A percentile compares a stretch with the other conserved stretches of the same genome.
These are phyloP conservation scores for Drosophila multiciliata DNA, from an alignment of 2,888 invertebrate genomes.

Conservation along the genomic window DNA sequence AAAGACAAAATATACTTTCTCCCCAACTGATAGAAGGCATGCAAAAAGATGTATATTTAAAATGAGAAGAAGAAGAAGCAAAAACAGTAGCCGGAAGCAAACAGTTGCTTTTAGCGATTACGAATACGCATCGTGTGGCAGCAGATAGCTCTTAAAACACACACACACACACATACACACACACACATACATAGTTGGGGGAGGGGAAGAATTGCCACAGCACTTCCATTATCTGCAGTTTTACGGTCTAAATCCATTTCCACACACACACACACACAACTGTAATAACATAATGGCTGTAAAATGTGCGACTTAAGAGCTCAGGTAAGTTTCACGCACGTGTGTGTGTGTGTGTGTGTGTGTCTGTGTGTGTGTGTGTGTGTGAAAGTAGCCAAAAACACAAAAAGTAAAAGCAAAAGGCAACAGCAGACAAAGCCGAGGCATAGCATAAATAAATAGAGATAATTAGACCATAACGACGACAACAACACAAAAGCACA, in stretches of 20 bases:
- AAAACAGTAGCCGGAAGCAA: constrained; percentile 25
- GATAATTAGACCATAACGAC: constrained; percentile 80
- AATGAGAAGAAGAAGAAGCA: neutral
- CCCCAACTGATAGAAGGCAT: neutral
- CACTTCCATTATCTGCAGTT: constrained; percentile 70
- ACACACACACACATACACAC: constrained; percentile 9
- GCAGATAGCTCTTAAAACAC: constrained; percentile 3
- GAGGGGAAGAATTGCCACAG: constrained; percentile 17
- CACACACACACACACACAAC: constrained; percentile 37
- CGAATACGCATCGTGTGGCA: constrained; percentile 63
- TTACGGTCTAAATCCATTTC: constrained; percentile 79
- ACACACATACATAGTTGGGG: neutral
- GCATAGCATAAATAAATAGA: constrained; percentile 78
- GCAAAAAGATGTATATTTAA: too few species aligned
- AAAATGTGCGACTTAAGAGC: constrained; percentile 67
- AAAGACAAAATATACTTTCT: neutral
- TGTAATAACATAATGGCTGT: constrained; percentile 74
- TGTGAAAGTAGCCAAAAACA: constrained; percentile 45
- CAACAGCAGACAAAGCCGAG: constrained; percentile 38
- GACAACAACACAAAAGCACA: constrained; percentile 52
- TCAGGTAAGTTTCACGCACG: constrained; percentile 48
- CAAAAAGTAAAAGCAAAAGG: constrained; percentile 21
- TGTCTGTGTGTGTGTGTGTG: constrained; percentile 18
- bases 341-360: constrained; percentile 2
- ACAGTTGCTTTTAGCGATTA: constrained; percentile 62